These are phyloP conservation scores for Anguilla marmorata DNA, from an alignment of 2,797 vertebrate species.

Conservation along the genomic window DNA sequence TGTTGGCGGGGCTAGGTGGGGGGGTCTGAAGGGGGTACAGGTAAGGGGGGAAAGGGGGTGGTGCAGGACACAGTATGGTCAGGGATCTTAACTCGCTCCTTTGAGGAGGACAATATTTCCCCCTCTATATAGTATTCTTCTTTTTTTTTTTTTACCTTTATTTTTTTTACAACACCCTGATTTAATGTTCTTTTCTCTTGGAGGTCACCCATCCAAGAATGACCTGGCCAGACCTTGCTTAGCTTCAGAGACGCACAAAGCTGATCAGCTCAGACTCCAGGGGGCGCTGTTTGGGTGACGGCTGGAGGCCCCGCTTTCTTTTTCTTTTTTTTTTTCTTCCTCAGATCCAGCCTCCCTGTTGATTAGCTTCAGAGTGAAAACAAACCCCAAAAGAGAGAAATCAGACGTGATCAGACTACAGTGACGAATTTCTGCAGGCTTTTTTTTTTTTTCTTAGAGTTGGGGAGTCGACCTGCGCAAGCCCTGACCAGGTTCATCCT, in stretches of 20 bases:
- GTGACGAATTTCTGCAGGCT: constrained; percentile 60
- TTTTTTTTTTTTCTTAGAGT: constrained; percentile 76
- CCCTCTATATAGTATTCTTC: constrained; percentile 22
- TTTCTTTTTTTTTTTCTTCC: constrained; percentile 37
- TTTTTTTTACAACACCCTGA: constrained; percentile 35
- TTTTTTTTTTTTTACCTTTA: constrained; percentile 22
- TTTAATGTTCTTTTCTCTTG: constrained; percentile 45
- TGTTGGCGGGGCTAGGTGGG: constrained; percentile 25
- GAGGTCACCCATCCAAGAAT: constrained; percentile 44
- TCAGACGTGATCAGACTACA: constrained; percentile 58
- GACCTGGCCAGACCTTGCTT: constrained; percentile 48
- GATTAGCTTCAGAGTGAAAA: constrained; percentile 55
- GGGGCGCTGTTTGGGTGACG: constrained; percentile 40
- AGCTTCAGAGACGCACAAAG: constrained; percentile 43
- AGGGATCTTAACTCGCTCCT: constrained; percentile 42
- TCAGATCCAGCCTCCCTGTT: constrained; percentile 58
- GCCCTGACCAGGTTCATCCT: constrained; percentile 77
- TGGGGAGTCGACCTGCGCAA: constrained; percentile 72
- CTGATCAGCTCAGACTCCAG: constrained; percentile 41
- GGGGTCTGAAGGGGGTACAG: constrained; percentile 24
- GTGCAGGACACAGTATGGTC: constrained; percentile 35
- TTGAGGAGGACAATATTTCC: constrained; percentile 37
- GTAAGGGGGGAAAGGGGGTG: constrained; percentile 9
- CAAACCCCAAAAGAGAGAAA: constrained; percentile 38
- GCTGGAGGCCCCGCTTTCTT: constrained; percentile 35